Evolutionary conservation across 2,797 vertebrate species (phyloP).

Genomic region (Centropyge bicolor): DNA sequence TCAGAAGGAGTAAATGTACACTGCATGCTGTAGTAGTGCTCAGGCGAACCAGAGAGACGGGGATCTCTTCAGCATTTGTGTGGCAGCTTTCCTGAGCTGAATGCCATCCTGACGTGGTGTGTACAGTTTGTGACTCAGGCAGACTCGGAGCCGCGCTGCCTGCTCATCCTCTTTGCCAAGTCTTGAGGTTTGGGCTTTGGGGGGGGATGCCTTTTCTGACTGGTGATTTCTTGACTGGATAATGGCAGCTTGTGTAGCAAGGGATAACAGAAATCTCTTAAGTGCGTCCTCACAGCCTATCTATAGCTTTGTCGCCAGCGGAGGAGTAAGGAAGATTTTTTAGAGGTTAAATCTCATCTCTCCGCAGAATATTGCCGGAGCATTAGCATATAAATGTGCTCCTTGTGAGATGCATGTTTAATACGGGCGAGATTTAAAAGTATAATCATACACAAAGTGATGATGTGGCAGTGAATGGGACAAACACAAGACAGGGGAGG

Average conservation of each 20-base stretch:
- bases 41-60: background rate
- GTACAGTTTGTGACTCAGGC: constrained; percentile 17
- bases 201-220: constrained; percentile 40
- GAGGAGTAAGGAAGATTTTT: constrained; percentile 76
- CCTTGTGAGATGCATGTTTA: constrained; percentile 83
- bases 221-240: constrained; percentile 59
- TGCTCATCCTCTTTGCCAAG: constrained; percentile 47
- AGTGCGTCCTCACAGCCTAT: constrained; percentile 60
- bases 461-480: constrained; percentile 83
- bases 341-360: constrained; percentile 84
- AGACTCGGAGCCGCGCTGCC: constrained; percentile 18
- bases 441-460: constrained; percentile 83
- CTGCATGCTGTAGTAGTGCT: background rate
- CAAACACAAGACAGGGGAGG: constrained; percentile 74
- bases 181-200: constrained; percentile 46
- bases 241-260: constrained; percentile 64
- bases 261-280: constrained; percentile 72
- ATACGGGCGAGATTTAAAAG: constrained; percentile 83
- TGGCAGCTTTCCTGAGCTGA: constrained; percentile 26
- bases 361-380: constrained; percentile 69
- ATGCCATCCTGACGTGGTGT: background rate
- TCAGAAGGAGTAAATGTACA: constrained; percentile 25
- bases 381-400: constrained; percentile 88
- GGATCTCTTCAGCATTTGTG: constrained; percentile 2
- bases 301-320: constrained; percentile 59